phyloP scores from a whole-genome alignment of 2,113 vertebrate species.

The Prunella himalayana region DNA sequence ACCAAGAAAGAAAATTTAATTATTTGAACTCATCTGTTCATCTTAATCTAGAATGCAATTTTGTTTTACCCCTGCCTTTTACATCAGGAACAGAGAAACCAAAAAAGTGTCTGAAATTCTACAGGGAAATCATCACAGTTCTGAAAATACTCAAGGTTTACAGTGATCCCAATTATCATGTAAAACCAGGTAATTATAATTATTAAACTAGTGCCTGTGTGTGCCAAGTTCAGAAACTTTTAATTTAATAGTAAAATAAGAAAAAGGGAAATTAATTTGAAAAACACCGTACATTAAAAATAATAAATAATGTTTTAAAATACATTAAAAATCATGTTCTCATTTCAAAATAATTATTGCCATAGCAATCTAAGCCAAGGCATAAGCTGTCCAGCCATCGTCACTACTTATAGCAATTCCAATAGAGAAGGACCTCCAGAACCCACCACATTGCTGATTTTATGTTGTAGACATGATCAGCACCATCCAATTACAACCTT shows the following conservation, averaged over 20 bases:
- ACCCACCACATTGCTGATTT: background rate
- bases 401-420: background rate
- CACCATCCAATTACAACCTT: background rate
- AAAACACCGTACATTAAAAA: background rate
- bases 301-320: background rate
- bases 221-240: background rate
- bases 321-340: background rate
- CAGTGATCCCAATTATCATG: background rate
- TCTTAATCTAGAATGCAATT: background rate
- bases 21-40: background rate
- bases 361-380: background rate
- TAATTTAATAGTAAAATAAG: background rate
- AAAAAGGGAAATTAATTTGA: background rate
- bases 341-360: background rate
- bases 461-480: background rate
- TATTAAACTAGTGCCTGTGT: background rate
- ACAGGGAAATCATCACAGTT: background rate
- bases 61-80: background rate
- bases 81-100: background rate
- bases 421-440: background rate
- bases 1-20: background rate
- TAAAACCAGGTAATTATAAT: background rate
- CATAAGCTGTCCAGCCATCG: background rate
- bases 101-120: background rate
- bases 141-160: background rate